Evolutionary conservation across 1,140 invertebrate genomes (phyloP).

Genomic region (Neodiprion fabricii): DNA sequence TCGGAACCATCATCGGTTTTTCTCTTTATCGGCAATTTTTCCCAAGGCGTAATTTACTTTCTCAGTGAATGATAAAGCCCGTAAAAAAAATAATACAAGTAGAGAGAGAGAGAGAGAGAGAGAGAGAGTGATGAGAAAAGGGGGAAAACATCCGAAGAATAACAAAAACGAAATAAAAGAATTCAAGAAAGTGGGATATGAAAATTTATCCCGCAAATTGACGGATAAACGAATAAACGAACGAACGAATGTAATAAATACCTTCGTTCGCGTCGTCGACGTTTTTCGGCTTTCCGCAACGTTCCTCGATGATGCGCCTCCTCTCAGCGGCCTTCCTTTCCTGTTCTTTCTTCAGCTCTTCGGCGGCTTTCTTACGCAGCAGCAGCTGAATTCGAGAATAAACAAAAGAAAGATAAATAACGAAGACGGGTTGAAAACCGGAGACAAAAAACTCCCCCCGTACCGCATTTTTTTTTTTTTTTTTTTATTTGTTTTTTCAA

Average conservation of each 20-base stretch:
- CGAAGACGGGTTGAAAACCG: neutral
- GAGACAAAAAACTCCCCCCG: neutral
- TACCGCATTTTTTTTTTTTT: neutral
- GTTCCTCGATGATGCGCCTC: conserved; percentile 95
- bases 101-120: neutral
- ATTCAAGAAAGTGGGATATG: conserved; percentile 13
- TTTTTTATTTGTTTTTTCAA: neutral
- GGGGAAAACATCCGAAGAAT: neutral
- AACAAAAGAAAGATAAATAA: neutral
- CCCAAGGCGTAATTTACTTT: neutral
- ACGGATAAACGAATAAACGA: conserved; percentile 14
- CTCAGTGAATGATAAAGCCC: neutral
- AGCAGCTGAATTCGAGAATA: conserved; percentile 71
- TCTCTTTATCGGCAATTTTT: neutral
- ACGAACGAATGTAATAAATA: conserved; percentile 57
- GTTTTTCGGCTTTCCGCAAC: conserved; percentile 90
- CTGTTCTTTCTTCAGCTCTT: conserved; percentile 99
- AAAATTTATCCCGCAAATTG: no score
- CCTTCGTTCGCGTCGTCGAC: conserved; percentile 93
- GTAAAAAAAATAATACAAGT: neutral
- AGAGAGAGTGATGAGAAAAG: conserved; percentile 13
- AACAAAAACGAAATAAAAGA: conserved; percentile 14
- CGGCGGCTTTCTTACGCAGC: conserved; percentile 99
- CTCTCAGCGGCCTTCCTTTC: conserved; percentile 97
- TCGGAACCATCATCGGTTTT: no score